Evolutionary conservation across 2,797 vertebrate species (phyloP).

Genomic region (Hylomyscus alleni): DNA sequence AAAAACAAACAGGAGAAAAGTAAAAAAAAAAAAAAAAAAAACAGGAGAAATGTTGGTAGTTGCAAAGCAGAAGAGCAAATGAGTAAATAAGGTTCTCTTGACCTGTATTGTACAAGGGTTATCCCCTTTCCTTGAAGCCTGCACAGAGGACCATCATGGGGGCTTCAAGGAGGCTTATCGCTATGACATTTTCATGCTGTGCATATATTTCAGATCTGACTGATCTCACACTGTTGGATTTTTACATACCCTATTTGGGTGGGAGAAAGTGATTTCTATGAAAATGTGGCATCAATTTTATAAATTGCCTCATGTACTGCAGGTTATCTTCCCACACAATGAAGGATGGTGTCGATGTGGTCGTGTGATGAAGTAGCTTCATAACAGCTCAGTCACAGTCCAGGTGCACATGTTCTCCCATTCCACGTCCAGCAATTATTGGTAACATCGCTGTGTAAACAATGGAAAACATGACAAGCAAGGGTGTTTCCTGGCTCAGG

Average conservation of each 20-base stretch:
- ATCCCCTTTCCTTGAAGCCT: background rate
- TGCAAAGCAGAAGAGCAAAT: background rate
- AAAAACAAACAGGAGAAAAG: background rate
- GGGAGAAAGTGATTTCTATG: background rate
- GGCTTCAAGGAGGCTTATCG: background rate
- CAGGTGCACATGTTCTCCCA: background rate
- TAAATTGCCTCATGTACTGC: accelerated
- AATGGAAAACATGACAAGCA: background rate
- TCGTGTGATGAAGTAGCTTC: background rate
- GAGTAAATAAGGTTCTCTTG: too few species aligned
- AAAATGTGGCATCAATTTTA: background rate
- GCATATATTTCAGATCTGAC: background rate
- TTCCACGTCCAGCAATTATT: background rate
- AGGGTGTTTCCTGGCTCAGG: background rate
- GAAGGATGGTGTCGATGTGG: background rate
- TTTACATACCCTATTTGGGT: background rate
- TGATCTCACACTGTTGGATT: background rate
- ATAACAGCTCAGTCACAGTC: background rate
- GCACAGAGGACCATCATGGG: background rate
- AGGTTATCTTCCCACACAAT: background rate
- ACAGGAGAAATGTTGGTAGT: background rate
- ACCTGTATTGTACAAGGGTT: background rate
- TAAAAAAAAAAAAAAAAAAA: background rate
- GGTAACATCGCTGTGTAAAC: background rate
- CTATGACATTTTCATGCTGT: background rate